Evolutionary conservation across 1,140 invertebrate species (phyloP), one percentile per base, ranked within the genome.

Genomic region (Delia radicum): DNA sequence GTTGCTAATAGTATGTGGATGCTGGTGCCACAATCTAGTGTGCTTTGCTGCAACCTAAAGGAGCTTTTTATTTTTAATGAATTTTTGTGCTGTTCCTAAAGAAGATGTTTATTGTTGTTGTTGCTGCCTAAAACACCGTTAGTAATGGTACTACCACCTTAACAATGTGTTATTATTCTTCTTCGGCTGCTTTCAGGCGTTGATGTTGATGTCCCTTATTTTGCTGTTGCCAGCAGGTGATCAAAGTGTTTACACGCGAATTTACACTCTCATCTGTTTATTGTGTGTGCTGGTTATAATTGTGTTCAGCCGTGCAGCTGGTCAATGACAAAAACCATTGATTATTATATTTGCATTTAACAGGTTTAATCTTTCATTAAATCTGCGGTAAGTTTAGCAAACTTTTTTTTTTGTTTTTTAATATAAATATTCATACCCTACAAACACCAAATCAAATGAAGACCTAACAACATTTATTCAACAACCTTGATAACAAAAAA

Each of bases 221-320:
- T 33, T 33, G n/a, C 10, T 37, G 65, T 33, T 69, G 31, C 10
- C 83, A 85, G 83, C 83, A 81, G 83, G 83, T 84, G 83, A 79
- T 81, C 81, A 81, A 82, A 85, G 81, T 85, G 83, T 85, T 85
- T 85, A 85, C 83, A 85, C 83, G 83, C 83, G 82, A 85, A 85
- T 85, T 85, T 85, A 85, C 83, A 85, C 83, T 85, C 83, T 85
- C 82, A 84, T 83, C 85, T 85, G 83, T 85, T 82, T 55, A 61
- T 62, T 18, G 42, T 18, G 18, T 37, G 21, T 21, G 26, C 10
- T 2, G n/a, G 26, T 72, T 46, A 12, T 27, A 3, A 18, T 37
- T 13, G 18, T 29, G n/a, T 28, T 31, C 28, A 18, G 13, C n/a
- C 28, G 27, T 29, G 63, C 65, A 33, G 29, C 65, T 69, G 29